Percentiles rank a stretch among this genome's conserved stretches.
Conservation (phyloP, 2,888 invertebrate genomes). For the Portevinia maculata region DNA sequence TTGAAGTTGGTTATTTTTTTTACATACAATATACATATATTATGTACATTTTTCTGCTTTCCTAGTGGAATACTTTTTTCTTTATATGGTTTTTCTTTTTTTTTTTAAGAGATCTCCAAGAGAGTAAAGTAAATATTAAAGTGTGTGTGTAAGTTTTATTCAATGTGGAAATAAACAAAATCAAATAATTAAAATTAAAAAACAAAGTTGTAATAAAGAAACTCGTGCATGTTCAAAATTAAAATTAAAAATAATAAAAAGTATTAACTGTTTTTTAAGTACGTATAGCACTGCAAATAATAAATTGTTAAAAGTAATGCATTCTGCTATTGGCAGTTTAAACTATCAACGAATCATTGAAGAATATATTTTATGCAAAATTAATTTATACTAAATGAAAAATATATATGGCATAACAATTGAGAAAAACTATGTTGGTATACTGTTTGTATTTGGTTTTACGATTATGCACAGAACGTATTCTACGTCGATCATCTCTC, state of each 20-base stretch:
- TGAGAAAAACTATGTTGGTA: not conserved
- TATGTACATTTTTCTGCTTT: conserved; percentile 12
- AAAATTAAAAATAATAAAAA: conserved; percentile 40
- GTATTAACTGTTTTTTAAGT: conserved; percentile 54
- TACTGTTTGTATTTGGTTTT: no score
- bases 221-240: conserved; percentile 59
- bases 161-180: conserved; percentile 25
- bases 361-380: conserved; percentile 62
- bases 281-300: conserved; percentile 53
- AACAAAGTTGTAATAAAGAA: conserved; percentile 39
- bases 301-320: conserved; percentile 42
- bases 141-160: conserved; percentile 34
- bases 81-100: conserved; percentile 5
- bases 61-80: conserved; percentile 38
- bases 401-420: conserved; percentile 39
- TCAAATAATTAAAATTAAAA: conserved; percentile 42
- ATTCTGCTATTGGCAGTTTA: conserved; percentile 49
- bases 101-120: conserved; percentile 51
- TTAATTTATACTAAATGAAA: conserved; percentile 64
- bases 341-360: conserved; percentile 56
- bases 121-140: conserved; percentile 31
- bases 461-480: no score
- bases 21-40: not conserved
- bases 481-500: no score
- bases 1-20: conserved; percentile 9